These are phyloP conservation scores for Girardinus metallicus DNA, from an alignment of 2,797 vertebrate genomes.

Conservation along the genomic window DNA sequence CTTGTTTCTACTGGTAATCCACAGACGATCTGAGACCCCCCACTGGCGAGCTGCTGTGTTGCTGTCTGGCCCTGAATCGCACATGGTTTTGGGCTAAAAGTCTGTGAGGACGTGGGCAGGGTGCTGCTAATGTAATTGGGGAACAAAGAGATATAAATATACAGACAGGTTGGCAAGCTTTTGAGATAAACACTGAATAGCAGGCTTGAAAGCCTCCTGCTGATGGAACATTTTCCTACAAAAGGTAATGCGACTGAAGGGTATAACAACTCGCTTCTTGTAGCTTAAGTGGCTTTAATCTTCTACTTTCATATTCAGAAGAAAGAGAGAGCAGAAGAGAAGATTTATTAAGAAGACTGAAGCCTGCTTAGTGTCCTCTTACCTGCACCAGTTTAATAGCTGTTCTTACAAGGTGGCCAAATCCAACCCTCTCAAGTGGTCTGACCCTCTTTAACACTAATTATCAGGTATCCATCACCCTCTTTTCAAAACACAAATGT, in stretches of 20 bases:
- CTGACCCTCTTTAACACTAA: slow-evolving; percentile 51
- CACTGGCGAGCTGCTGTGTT: slow-evolving; percentile 24
- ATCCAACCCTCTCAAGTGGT: slow-evolving; percentile 37
- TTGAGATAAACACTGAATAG: not conserved
- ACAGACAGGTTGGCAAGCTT: not conserved
- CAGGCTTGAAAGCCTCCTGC: not conserved
- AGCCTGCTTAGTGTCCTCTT: slow-evolving; percentile 8
- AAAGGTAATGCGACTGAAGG: slow-evolving; percentile 1
- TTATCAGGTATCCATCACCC: slow-evolving; percentile 43
- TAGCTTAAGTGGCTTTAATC: slow-evolving; percentile 4
- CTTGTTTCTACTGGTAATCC: slow-evolving; percentile 50
- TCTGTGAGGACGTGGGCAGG: not conserved
- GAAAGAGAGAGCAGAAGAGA: not conserved
- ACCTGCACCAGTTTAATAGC: slow-evolving; percentile 35
- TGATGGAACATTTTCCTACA: slow-evolving; percentile 1
- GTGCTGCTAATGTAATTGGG: slow-evolving; percentile 3
- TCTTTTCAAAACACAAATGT: slow-evolving; percentile 5
- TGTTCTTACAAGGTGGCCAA: slow-evolving; percentile 28
- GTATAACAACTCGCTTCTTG: not conserved
- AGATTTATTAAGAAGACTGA: not conserved
- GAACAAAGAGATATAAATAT: not conserved
- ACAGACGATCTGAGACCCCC: slow-evolving; percentile 41
- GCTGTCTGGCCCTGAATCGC: slow-evolving; percentile 23
- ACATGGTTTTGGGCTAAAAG: slow-evolving; percentile 7
- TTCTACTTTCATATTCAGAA: slow-evolving; percentile 7